phyloP scores from a whole-genome alignment of 2,113 vertebrate genomes.

The Arenaria interpres region DNA sequence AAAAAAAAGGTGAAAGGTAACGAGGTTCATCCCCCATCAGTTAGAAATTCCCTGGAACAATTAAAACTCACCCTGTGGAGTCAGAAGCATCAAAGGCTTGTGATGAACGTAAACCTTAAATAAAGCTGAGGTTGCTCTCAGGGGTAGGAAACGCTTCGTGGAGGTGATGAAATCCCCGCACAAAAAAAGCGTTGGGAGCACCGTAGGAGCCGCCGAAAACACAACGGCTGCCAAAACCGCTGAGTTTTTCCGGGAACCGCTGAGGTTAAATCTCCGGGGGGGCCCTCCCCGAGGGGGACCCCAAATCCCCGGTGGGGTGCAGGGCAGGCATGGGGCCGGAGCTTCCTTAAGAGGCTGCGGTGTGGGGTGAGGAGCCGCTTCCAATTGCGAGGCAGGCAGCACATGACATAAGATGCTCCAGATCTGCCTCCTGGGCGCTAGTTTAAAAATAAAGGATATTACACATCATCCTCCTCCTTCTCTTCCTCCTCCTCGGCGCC shows the following conservation, averaged over 20 bases:
- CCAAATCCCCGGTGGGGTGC: neutral
- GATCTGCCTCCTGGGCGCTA: conserved; percentile 53
- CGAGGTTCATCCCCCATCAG: neutral
- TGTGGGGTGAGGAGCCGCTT: conserved; percentile 83
- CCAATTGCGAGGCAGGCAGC: conserved; percentile 60
- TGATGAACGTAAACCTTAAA: neutral
- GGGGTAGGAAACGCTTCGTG: fast-evolving
- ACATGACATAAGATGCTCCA: conserved; percentile 64
- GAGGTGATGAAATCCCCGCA: neutral
- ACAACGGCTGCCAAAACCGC: fast-evolving
- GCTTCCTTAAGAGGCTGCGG: conserved; percentile 74
- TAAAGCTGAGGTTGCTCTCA: neutral
- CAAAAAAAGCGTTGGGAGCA: neutral
- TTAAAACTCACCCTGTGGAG: neutral
- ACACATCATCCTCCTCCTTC: neutral
- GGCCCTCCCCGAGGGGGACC: neutral
- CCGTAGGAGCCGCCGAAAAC: fast-evolving
- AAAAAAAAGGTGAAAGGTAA: neutral
- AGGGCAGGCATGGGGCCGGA: neutral
- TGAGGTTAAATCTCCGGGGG: neutral
- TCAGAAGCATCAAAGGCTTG: neutral
- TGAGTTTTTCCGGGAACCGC: neutral
- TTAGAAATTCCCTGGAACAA: neutral
- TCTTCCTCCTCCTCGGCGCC: neutral
- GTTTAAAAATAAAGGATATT: conserved; percentile 77